These are phyloP conservation scores for Drosophila putrida DNA, from an alignment of 2,888 invertebrate genomes.

Conservation along the genomic window DNA sequence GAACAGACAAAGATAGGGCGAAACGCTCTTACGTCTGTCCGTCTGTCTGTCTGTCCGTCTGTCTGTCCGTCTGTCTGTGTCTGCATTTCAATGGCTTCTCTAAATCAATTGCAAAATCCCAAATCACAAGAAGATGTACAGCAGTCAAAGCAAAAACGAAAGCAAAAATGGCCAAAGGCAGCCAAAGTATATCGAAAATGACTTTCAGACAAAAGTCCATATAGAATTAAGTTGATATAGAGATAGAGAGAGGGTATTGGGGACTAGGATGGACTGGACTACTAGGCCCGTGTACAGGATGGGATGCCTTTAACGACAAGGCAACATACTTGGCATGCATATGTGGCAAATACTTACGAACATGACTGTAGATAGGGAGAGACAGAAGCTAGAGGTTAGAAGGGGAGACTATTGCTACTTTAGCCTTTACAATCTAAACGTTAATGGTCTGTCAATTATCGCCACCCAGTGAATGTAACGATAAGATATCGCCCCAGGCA, in stretches of 20 bases:
- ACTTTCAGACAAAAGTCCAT: conserved; percentile 29
- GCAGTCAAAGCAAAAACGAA: conserved; percentile 24
- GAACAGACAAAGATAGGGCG: conserved; percentile 1
- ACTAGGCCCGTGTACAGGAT: background rate
- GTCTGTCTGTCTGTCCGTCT: background rate
- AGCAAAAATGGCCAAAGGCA: conserved; percentile 45
- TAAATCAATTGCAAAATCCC: conserved; percentile 60
- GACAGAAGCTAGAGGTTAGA: background rate
- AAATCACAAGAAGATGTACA: conserved; percentile 49
- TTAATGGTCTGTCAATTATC: conserved; percentile 81
- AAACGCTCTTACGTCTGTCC: conserved; percentile 1
- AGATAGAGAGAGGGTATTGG: background rate
- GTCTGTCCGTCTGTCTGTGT: conserved; percentile 7
- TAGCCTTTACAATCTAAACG: conserved; percentile 76
- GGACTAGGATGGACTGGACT: background rate
- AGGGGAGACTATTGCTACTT: conserved; percentile 45
- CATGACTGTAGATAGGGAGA: background rate
- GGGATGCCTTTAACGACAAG: conserved; percentile 37
- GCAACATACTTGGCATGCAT: conserved; percentile 26
- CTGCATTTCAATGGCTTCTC: conserved; percentile 51
- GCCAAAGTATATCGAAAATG: conserved; percentile 39
- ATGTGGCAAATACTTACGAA: conserved; percentile 19
- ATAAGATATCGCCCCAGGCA: conserved; percentile 73
- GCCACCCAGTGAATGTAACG: conserved; percentile 81
- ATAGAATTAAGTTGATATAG: background rate